Conservation (phyloP, 2,797 vertebrate genomes). For the Lagocephalus sceleratus region DNA sequence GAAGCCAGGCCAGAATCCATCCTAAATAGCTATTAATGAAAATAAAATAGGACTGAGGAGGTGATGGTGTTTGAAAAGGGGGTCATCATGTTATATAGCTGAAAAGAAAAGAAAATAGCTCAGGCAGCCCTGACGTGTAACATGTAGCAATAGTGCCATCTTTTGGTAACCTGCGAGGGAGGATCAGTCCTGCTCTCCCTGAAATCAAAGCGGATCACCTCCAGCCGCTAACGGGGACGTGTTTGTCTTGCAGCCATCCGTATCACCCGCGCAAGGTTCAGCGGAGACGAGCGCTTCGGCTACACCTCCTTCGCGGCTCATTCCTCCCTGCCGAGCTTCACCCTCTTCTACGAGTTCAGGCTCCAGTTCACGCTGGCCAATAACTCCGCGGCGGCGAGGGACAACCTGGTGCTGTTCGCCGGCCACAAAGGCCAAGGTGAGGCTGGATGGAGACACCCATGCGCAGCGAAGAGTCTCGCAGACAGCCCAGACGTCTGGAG, state of each 20-base stretch:
- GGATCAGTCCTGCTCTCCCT: slow-evolving; percentile 13
- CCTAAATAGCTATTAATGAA: slow-evolving; percentile 70
- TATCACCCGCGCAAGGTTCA: slow-evolving; percentile 81
- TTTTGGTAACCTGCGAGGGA: slow-evolving; percentile 53
- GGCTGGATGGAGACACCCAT: slow-evolving; percentile 27
- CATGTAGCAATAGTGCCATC: slow-evolving; percentile 78
- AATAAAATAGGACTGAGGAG: slow-evolving; percentile 67
- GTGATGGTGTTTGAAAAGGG: slow-evolving; percentile 67
- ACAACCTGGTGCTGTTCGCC: slow-evolving; percentile 88
- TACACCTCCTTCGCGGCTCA: slow-evolving; percentile 84
- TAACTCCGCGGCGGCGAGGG: slow-evolving; percentile 76
- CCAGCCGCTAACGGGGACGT: slow-evolving; percentile 4
- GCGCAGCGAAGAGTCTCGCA: too few relatives aligned
- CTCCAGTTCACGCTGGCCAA: slow-evolving; percentile 83
- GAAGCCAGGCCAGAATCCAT: slow-evolving; percentile 52
- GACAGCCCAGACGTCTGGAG: too few relatives aligned
- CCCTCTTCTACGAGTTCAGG: slow-evolving; percentile 81
- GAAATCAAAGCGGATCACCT: slow-evolving; percentile 10
- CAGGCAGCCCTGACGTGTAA: slow-evolving; percentile 10
- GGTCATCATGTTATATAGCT: slow-evolving; percentile 65
- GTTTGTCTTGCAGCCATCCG: slow-evolving; percentile 73
- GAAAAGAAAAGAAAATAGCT: slow-evolving; percentile 45
- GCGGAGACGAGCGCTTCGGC: slow-evolving; percentile 80
- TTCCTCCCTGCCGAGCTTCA: slow-evolving; percentile 74
- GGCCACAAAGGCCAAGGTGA: slow-evolving; percentile 87